Evolutionary conservation across 2,113 vertebrate species (phyloP).

Genomic region (Austrofundulus limnaeus): DNA sequence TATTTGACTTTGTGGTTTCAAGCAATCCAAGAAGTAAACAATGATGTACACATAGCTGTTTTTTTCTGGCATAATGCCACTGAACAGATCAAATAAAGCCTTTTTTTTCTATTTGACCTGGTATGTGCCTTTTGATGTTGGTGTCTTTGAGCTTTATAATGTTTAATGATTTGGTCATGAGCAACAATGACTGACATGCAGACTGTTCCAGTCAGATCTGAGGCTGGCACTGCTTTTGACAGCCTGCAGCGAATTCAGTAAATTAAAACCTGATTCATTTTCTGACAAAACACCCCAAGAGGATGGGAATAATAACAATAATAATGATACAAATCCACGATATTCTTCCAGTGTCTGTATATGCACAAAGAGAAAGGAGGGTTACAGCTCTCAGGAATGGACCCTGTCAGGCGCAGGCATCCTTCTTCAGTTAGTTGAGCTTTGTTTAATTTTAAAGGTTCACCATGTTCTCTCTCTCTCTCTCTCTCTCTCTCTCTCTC

Average conservation of each 20-base stretch:
- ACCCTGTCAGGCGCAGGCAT: conserved; percentile 1
- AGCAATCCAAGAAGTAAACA: no score
- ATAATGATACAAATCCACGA: neutral
- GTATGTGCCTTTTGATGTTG: conserved; percentile 4
- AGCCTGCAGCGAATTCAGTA: conserved; percentile 16
- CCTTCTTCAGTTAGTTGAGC: no score
- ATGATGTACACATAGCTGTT: no score
- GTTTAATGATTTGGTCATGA: conserved; percentile 26
- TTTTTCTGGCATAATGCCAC: conserved; percentile 1
- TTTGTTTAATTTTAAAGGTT: no score
- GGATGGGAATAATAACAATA: no score
- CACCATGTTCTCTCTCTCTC: no score
- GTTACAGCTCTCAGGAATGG: neutral
- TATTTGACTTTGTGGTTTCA: neutral
- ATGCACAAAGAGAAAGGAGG: neutral
- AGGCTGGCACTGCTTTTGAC: conserved; percentile 1
- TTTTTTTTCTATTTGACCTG: conserved; percentile 5
- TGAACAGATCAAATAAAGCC: conserved; percentile 10
- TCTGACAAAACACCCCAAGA: conserved; percentile 23
- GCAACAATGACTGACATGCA: conserved; percentile 13
- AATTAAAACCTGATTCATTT: conserved; percentile 28
- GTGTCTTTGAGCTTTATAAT: conserved; percentile 7
- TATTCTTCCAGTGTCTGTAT: neutral
- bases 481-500: no score
- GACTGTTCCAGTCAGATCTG: conserved; percentile 21